These are phyloP conservation scores for Peromyscus leucopus DNA, from an alignment of 2,113 vertebrate species.

Conservation along the genomic window DNA sequence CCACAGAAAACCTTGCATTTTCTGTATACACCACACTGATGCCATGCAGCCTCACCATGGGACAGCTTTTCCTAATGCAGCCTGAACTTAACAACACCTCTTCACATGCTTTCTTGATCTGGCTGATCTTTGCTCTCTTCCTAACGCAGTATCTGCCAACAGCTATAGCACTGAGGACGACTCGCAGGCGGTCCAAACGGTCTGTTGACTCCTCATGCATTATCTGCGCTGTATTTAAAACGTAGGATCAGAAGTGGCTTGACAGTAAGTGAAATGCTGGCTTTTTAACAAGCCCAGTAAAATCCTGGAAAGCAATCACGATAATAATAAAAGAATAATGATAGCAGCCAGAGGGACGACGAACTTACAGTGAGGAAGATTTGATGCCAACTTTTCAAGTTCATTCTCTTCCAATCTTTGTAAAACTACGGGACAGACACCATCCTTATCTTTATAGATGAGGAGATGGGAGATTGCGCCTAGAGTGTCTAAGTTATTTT, in stretches of 20 bases:
- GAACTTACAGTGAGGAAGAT: neutral
- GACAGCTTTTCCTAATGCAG: constrained; percentile 50
- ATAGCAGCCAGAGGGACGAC: neutral
- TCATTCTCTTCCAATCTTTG: neutral
- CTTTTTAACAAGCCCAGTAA: constrained; percentile 11
- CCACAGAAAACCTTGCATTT: constrained; percentile 57
- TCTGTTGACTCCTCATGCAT: neutral
- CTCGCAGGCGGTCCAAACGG: neutral
- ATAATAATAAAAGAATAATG: neutral
- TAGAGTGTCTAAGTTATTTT: neutral
- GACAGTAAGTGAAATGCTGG: neutral
- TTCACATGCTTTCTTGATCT: constrained; percentile 18
- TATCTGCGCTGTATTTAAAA: neutral
- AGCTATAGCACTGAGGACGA: neutral
- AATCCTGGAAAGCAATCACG: neutral
- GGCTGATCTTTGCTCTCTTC: neutral
- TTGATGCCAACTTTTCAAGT: neutral
- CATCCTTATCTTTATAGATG: neutral
- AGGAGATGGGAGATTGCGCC: neutral
- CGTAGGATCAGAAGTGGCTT: neutral
- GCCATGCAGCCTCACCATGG: constrained; percentile 48
- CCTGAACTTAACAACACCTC: neutral
- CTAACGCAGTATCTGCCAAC: neutral
- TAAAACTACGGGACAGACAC: neutral
- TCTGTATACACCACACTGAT: neutral